Percentiles rank a stretch among this genome's conserved stretches.
These are phyloP conservation scores for Philypnodon macrostomus DNA, from an alignment of 2,797 vertebrate genomes.

Conservation along the genomic window DNA sequence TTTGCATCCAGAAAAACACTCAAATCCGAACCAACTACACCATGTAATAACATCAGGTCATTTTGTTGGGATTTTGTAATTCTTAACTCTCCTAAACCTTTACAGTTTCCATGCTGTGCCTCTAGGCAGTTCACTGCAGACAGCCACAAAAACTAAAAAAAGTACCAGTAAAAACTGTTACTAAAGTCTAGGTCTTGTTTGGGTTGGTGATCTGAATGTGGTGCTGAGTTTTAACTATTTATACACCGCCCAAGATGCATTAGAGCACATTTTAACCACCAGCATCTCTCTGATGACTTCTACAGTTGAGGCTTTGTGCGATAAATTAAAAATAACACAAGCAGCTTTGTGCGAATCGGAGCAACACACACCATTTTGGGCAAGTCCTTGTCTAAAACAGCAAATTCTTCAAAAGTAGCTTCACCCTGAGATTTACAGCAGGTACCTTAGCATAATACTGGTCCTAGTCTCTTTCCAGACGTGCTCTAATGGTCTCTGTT, in stretches of 20 bases:
- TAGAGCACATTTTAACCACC: conserved; percentile 40
- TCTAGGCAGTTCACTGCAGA: conserved; percentile 39
- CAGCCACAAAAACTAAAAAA: conserved; percentile 19
- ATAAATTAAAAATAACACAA: conserved; percentile 73
- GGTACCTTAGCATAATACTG: conserved; percentile 17
- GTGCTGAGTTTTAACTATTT: conserved; percentile 64
- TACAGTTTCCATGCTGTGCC: conserved; percentile 37
- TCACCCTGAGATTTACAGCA: conserved; percentile 39
- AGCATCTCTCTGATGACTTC: conserved; percentile 55
- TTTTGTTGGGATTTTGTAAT: conserved; percentile 38
- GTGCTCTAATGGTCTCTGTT: conserved; percentile 12
- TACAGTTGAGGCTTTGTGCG: conserved; percentile 61
- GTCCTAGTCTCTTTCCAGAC: conserved; percentile 28
- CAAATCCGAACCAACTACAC: conserved; percentile 38
- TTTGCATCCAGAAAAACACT: conserved; percentile 33
- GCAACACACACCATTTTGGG: conserved; percentile 60
- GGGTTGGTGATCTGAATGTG: conserved; percentile 59
- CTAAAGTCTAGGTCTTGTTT: conserved; percentile 52
- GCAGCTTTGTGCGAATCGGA: conserved; percentile 48
- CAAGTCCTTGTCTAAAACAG: conserved; percentile 45
- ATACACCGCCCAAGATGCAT: conserved; percentile 48
- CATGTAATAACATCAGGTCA: conserved; percentile 25
- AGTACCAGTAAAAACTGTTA: conserved; percentile 28
- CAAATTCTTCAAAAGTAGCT: conserved; percentile 40
- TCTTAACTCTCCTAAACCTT: conserved; percentile 37